phyloP scores from a whole-genome alignment of 2,113 vertebrate species.

The Hippopotamus amphibius region DNA sequence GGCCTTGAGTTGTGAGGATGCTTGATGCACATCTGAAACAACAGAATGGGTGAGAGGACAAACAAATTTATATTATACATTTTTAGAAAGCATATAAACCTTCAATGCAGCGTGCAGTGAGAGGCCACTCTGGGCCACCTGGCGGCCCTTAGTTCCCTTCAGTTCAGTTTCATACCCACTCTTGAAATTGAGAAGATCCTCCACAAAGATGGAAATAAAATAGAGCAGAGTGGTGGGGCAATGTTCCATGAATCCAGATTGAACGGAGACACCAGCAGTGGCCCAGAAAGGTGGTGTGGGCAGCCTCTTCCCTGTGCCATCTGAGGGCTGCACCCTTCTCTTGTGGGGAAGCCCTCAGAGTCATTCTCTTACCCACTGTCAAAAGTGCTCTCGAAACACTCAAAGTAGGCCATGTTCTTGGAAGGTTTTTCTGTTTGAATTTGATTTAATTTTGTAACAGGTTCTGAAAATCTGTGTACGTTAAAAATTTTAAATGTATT shows the following conservation, averaged over 20 bases:
- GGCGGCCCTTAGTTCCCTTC: not conserved
- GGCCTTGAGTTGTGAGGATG: no score
- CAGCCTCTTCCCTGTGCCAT: not conserved
- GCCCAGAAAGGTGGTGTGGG: not conserved
- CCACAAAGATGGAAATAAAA: not conserved
- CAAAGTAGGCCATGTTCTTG: not conserved
- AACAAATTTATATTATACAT: not conserved
- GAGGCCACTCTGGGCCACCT: not conserved
- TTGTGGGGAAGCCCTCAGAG: not conserved
- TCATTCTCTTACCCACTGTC: no score
- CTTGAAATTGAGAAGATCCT: not conserved
- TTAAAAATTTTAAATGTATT: not conserved
- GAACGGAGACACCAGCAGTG: not conserved
- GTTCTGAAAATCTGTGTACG: not conserved
- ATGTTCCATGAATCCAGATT: not conserved
- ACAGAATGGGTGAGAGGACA: not conserved
- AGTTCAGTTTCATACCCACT: not conserved
- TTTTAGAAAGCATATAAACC: not conserved
- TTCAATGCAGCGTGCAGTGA: not conserved
- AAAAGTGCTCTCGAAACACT: not conserved
- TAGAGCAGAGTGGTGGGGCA: not conserved
- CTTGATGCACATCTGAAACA: not conserved
- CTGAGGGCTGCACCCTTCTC: rapidly evolving
- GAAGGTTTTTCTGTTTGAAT: not conserved
- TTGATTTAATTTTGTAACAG: not conserved